Evolutionary conservation across 2,113 vertebrate species (phyloP).

Genomic region (Coturnix japonica): DNA sequence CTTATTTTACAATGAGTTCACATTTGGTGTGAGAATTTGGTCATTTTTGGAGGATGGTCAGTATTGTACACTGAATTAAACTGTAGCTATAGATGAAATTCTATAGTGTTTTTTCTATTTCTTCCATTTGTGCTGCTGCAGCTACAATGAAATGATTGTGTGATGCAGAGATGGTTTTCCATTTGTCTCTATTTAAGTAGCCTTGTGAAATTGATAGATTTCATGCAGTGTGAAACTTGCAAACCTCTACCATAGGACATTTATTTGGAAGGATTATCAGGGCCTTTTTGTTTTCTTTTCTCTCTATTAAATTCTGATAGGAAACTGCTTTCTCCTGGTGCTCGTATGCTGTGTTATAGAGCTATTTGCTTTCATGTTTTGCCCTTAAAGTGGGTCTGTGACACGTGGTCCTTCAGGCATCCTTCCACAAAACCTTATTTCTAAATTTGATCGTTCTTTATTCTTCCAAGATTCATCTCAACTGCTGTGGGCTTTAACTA

Average conservation of each 20-base stretch:
- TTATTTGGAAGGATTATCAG: background rate
- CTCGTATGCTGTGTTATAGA: background rate
- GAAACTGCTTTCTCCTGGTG: background rate
- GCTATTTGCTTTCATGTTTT: background rate
- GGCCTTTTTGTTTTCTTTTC: background rate
- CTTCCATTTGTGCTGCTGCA: background rate
- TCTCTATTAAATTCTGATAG: background rate
- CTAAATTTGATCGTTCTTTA: background rate
- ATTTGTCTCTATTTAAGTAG: background rate
- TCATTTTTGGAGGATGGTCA: constrained; percentile 73
- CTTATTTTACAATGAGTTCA: constrained; percentile 42
- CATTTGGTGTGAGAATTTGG: constrained; percentile 52
- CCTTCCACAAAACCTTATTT: background rate
- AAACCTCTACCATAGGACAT: background rate
- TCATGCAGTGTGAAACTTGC: background rate
- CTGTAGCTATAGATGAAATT: background rate
- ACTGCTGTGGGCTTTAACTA: background rate
- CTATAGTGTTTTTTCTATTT: constrained; percentile 35
- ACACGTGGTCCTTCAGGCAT: background rate
- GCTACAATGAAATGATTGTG: background rate
- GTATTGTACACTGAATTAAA: constrained; percentile 63
- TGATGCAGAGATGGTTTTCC: background rate
- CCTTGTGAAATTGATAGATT: background rate
- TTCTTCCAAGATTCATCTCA: background rate
- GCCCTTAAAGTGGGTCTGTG: background rate